Evolutionary conservation across 2,797 vertebrate genomes (phyloP).

Genomic region (Myotis myotis): DNA sequence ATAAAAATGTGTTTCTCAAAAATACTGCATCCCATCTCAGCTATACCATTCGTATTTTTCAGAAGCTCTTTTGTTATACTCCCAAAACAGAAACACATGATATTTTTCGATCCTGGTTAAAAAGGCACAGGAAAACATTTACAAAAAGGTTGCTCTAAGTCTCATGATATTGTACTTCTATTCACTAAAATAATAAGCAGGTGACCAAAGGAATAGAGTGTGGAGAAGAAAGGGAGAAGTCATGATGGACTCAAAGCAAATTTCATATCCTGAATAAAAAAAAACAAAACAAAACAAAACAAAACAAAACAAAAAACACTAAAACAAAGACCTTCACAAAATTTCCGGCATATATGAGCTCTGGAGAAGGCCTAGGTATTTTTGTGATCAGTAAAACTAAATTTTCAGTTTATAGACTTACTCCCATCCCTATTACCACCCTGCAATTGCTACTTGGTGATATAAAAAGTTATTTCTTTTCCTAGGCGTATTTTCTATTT

Average conservation of each 20-base stretch:
- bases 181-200: slow-evolving; percentile 64
- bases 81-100: slow-evolving; percentile 56
- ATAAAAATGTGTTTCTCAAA: slow-evolving; percentile 70
- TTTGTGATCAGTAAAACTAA: not conserved
- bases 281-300: not conserved
- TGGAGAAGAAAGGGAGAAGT: slow-evolving; percentile 30
- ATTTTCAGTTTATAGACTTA: not conserved
- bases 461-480: not conserved
- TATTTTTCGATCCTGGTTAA: slow-evolving; percentile 68
- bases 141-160: slow-evolving; percentile 61
- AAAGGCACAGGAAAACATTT: slow-evolving; percentile 63
- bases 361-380: not conserved
- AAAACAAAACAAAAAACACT: not conserved
- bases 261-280: slow-evolving; percentile 44
- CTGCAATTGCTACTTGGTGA: not conserved
- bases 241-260: not conserved
- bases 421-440: not conserved
- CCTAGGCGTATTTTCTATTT: not conserved
- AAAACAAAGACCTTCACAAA: slow-evolving; percentile 4
- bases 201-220: slow-evolving; percentile 34
- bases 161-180: slow-evolving; percentile 44
- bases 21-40: slow-evolving; percentile 65
- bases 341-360: not conserved
- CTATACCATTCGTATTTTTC: slow-evolving; percentile 52
- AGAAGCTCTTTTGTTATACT: slow-evolving; percentile 64